These are phyloP conservation scores for Gallirallus australis DNA, from an alignment of 2,797 vertebrate species.

Conservation along the genomic window DNA sequence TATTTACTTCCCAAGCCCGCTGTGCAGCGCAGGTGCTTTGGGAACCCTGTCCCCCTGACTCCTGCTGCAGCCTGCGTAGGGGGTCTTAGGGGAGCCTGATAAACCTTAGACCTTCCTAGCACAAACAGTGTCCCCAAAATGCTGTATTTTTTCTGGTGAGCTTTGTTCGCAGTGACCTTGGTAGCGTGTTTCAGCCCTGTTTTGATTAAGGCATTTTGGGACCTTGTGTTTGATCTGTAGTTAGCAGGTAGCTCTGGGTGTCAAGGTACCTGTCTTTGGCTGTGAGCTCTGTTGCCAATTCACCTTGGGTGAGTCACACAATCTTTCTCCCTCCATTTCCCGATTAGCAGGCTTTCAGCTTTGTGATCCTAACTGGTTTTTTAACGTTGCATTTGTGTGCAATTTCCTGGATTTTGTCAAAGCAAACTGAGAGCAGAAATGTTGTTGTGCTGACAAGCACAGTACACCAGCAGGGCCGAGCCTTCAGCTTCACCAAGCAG, in stretches of 20 bases:
- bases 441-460: not conserved
- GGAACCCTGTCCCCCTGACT: not conserved
- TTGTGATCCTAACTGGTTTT: not conserved
- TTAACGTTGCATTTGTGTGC: not conserved
- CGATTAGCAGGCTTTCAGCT: not conserved
- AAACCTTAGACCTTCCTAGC: not conserved
- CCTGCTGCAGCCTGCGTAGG: not conserved
- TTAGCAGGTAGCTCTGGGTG: not conserved
- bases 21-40: not conserved
- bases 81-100: not conserved
- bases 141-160: not conserved
- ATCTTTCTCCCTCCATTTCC: not conserved
- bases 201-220: not conserved
- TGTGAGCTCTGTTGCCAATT: accelerated
- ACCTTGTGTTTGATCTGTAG: not conserved
- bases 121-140: not conserved
- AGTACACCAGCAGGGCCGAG: not conserved
- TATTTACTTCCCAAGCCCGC: not conserved
- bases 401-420: not conserved
- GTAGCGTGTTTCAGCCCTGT: not conserved
- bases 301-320: not conserved
- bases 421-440: slow-evolving; percentile 1
- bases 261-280: accelerated
- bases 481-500: not conserved
- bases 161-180: not conserved